Evolutionary conservation across 2,797 vertebrate species (phyloP), one percentile per base, ranked within the genome.

Genomic region (Meda fulgida): DNA sequence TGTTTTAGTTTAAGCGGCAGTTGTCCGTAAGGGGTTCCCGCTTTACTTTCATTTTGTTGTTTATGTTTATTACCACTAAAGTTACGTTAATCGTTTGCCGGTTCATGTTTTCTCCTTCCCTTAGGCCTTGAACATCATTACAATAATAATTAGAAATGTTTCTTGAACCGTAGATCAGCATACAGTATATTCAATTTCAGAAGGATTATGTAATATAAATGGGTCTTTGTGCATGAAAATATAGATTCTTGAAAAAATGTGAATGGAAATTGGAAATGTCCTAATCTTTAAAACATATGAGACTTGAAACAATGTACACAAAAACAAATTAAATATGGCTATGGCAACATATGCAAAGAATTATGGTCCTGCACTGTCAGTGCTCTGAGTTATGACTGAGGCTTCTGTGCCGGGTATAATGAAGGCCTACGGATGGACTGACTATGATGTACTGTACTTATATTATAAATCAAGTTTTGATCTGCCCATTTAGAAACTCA

Each of bases 371-470:
- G 16, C 38, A 1, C 72, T 58, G 40, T 69, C 60, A 77, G 29
- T 11, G 11, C 58, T 46, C 31, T 67, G 66, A 86, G 51, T 31
- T 77, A 77, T 70, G 63, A 73, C 31, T 36, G 55, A 65, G 38
- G 65, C 40, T 86, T 72, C n/a, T 23, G 18, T 29, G 26, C n/a
- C 3, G 2, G 51, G 21, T 67, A 21, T 76, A 67, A 63, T 71
- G 31, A 80, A 82, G 31, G 85, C 43, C 65, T 86, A 60, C 13
- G 4, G 40, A 81, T 48, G 21, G 4, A 29, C 72, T 58, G 21
- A 16, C n/a, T 34, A 19, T 80, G 65, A 77, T 87, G 70, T 81
- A 81, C 65, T 71, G n/a, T 40, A n/a, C 38, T 67, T 51, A 46
- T 10, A 31, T 53, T 58, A 65, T 78, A 81, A 80, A 79, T 80